Evolutionary conservation across 2,888 invertebrate genomes (phyloP).

Genomic region (Drymonia ruficornis): DNA sequence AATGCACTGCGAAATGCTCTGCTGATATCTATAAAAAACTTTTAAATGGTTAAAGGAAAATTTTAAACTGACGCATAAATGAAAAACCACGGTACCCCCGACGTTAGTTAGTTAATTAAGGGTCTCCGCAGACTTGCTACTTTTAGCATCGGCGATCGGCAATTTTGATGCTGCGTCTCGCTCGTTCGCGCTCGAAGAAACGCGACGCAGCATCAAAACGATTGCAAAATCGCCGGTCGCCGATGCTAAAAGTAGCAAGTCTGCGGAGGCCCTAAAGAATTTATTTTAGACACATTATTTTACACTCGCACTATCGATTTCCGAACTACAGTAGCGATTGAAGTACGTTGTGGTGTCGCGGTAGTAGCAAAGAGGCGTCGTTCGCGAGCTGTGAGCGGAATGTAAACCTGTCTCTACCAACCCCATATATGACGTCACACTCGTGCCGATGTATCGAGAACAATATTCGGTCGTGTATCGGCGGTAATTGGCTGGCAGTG

Average conservation of each 20-base stretch:
- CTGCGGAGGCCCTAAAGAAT: no score
- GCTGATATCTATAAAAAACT: not conserved
- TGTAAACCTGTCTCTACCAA: constrained; percentile 5
- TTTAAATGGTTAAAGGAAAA: no score
- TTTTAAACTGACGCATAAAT: not conserved
- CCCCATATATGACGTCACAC: constrained; percentile 14
- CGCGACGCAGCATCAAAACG: no score
- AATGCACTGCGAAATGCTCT: constrained; percentile 1
- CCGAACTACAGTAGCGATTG: not conserved
- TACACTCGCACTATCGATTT: not conserved
- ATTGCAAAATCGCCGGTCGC: no score
- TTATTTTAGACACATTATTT: not conserved
- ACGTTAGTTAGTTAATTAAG: no score
- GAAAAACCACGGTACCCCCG: no score
- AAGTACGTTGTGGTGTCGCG: not conserved
- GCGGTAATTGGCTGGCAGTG: constrained; percentile 75
- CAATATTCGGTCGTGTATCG: constrained; percentile 77
- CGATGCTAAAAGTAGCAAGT: no score
- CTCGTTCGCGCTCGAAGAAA: no score
- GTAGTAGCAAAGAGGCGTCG: not conserved
- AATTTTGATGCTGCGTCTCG: no score
- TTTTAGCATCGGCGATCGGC: no score
- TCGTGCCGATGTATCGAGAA: constrained; percentile 58
- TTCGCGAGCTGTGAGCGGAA: not conserved
- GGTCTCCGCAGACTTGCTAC: no score